Evolutionary conservation across 92 coral and sea anemone species (phyloP).

Genomic region (Palythoa heliodiscus): DNA sequence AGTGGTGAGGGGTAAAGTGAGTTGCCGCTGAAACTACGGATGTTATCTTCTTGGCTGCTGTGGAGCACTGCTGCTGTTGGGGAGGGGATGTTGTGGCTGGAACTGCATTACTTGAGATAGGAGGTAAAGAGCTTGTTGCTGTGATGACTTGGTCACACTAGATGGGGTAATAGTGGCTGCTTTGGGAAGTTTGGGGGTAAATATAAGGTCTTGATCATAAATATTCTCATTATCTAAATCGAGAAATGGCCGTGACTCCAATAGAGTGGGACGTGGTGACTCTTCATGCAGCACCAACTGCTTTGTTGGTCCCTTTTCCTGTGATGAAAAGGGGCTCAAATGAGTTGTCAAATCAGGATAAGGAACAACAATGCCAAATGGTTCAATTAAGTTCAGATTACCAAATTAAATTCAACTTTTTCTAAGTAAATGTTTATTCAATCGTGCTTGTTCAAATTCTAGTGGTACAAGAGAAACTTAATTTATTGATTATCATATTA

Average conservation of each 20-base stretch:
- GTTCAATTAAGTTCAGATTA: neutral
- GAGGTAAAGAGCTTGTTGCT: neutral
- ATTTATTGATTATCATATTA: neutral
- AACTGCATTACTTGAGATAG: neutral
- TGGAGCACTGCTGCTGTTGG: neutral
- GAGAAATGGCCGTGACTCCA: neutral
- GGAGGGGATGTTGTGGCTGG: conserved; percentile 6
- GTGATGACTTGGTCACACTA: neutral
- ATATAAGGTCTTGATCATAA: neutral
- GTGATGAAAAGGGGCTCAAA: neutral
- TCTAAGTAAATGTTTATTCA: neutral
- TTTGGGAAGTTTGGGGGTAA: neutral
- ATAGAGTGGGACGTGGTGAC: neutral
- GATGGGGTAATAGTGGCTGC: conserved; percentile 11
- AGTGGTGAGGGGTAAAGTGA: neutral
- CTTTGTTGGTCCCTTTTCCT: conserved; percentile 12
- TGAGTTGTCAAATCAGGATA: neutral
- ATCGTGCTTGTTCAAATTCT: too few relatives aligned
- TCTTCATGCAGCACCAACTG: neutral
- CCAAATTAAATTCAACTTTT: neutral
- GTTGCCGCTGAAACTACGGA: neutral
- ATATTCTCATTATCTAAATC: neutral
- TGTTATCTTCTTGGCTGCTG: neutral
- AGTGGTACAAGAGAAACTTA: too few relatives aligned
- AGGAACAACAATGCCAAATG: neutral